Conservation (phyloP, 2,797 vertebrate genomes). For the Anomalospiza imberbis region DNA sequence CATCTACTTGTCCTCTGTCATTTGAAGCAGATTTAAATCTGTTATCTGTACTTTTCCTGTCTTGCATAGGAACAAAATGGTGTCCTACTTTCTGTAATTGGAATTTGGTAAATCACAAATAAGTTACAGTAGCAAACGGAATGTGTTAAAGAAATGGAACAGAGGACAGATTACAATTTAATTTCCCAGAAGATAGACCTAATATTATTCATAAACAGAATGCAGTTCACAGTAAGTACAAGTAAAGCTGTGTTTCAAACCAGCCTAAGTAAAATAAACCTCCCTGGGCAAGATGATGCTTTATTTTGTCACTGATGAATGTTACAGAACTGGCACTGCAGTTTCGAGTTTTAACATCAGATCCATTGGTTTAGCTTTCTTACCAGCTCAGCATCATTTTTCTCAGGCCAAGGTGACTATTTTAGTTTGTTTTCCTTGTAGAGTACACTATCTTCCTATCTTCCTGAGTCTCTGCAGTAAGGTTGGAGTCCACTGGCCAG, state of each 20-base stretch:
- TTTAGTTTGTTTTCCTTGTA: constrained; percentile 14
- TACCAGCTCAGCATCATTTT: neutral
- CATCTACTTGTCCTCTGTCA: constrained; percentile 39
- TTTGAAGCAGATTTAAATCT: constrained; percentile 14
- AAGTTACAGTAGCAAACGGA: neutral
- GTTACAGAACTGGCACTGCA: neutral
- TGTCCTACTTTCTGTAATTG: constrained; percentile 48
- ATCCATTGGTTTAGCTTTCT: neutral
- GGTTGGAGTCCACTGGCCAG: neutral
- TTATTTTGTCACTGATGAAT: neutral
- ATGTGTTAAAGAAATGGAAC: neutral
- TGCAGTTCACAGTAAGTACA: neutral
- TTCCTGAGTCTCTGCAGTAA: neutral
- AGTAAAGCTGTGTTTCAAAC: neutral
- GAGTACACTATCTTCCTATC: neutral
- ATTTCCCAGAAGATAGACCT: neutral
- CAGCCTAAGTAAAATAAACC: neutral
- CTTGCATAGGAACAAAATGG: constrained; percentile 40
- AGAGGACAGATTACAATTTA: constrained; percentile 8
- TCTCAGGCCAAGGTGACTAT: neutral
- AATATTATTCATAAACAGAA: neutral
- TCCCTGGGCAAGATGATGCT: neutral
- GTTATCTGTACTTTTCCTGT: constrained; percentile 43
- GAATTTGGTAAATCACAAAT: constrained; percentile 7
- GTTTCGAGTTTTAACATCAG: neutral